These are phyloP conservation scores for Vandiemenella viatica DNA, from an alignment of 2,888 invertebrate genomes.

Conservation along the genomic window DNA sequence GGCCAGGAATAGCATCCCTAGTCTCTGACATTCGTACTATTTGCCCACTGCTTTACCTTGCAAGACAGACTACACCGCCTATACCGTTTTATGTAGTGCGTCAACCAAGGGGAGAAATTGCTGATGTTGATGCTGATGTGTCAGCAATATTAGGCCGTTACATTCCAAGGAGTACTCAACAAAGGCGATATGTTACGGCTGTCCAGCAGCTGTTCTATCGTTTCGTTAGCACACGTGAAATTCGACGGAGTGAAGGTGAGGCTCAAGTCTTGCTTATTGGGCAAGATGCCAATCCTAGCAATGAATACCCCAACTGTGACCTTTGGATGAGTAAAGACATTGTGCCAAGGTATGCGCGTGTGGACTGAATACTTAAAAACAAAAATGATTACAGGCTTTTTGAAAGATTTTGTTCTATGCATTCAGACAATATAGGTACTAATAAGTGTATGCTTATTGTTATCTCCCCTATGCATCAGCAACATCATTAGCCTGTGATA, in stretches of 20 bases:
- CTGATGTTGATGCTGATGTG: slow-evolving; percentile 51
- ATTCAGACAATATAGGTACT: not conserved
- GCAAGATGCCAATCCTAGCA: slow-evolving; percentile 50
- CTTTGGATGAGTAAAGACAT: slow-evolving; percentile 60
- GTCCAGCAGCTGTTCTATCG: slow-evolving; percentile 72
- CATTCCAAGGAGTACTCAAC: slow-evolving; percentile 53
- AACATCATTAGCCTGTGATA: not conserved
- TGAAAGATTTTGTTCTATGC: too few species aligned
- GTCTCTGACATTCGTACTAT: slow-evolving; percentile 64
- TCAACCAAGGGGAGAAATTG: slow-evolving; percentile 23
- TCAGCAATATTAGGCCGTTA: slow-evolving; percentile 65
- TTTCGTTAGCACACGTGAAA: slow-evolving; percentile 56
- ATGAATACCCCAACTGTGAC: slow-evolving; percentile 56
- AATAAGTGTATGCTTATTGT: too few species aligned
- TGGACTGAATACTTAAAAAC: slow-evolving; percentile 48
- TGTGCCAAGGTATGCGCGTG: slow-evolving; percentile 56
- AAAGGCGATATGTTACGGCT: slow-evolving; percentile 56
- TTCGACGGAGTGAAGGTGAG: slow-evolving; percentile 10
- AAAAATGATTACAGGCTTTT: too few species aligned
- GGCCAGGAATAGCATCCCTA: slow-evolving; percentile 50
- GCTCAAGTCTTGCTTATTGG: slow-evolving; percentile 46
- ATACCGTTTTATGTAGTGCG: slow-evolving; percentile 59
- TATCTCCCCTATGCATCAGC: too few species aligned
- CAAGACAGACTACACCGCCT: slow-evolving; percentile 36
- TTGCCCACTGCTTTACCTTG: slow-evolving; percentile 58